Conservation (phyloP, 2,113 vertebrate genomes). For the Zapus hudsonius region DNA sequence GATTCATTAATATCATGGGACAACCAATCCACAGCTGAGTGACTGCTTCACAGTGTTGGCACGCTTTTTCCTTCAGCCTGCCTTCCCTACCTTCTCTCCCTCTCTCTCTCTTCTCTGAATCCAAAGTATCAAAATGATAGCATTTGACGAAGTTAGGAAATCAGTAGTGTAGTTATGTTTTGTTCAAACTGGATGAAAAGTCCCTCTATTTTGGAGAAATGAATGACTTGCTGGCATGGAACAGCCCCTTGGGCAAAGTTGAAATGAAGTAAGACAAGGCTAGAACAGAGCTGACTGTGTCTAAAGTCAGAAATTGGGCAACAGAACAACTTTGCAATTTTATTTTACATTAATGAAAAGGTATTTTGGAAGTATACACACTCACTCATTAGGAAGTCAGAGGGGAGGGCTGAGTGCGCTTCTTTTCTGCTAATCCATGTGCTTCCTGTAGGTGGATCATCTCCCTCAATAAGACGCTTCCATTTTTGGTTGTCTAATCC, state of each 20-base stretch:
- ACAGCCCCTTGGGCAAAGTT: not conserved
- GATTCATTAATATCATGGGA: conserved; percentile 41
- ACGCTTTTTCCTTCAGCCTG: no score
- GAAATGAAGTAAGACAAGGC: not conserved
- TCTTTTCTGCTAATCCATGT: no score
- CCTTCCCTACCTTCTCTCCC: not conserved
- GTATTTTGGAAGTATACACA: not conserved
- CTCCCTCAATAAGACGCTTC: no score
- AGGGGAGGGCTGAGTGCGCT: no score
- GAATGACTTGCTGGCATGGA: not conserved
- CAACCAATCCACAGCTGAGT: conserved; percentile 34
- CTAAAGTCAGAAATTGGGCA: conserved; percentile 46
- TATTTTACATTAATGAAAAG: conserved; percentile 67
- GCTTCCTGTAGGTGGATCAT: no score
- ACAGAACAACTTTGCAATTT: not conserved
- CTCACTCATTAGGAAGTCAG: no score
- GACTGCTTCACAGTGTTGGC: not conserved
- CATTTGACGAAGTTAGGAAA: not conserved
- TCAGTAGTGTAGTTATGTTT: not conserved
- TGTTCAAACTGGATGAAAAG: not conserved
- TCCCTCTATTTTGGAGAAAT: not conserved
- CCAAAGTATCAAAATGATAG: not conserved
- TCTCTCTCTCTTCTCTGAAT: not conserved
- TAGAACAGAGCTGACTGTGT: conserved; percentile 55
- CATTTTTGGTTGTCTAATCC: no score